These are phyloP conservation scores for Eospalax fontanierii DNA, from an alignment of 2,797 vertebrate genomes.

Conservation along the genomic window DNA sequence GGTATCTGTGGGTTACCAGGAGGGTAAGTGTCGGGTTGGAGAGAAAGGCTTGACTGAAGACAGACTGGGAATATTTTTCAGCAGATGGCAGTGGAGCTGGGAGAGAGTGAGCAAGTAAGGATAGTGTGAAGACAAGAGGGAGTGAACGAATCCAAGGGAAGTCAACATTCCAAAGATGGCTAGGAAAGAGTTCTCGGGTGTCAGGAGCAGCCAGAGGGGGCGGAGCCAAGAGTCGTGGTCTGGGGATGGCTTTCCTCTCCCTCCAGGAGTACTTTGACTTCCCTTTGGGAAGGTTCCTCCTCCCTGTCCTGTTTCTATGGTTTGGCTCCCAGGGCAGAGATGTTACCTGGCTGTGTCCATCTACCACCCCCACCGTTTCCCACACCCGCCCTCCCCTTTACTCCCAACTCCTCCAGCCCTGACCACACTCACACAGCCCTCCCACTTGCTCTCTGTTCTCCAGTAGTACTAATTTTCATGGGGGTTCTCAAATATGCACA, in stretches of 20 bases:
- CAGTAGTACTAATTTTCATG: not conserved
- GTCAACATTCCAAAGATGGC: not conserved
- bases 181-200: not conserved
- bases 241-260: not conserved
- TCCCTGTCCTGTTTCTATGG: not conserved
- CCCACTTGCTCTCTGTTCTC: not conserved
- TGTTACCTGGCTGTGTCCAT: not conserved
- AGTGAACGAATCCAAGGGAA: slow-evolving; percentile 35
- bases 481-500: not conserved
- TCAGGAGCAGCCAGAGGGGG: not conserved
- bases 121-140: slow-evolving; percentile 55
- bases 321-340: not conserved
- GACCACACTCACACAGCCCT: not conserved
- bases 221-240: not conserved
- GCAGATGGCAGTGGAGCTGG: slow-evolving; percentile 24
- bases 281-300: not conserved
- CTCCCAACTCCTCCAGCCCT: too few species aligned
- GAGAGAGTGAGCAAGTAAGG: slow-evolving; percentile 43
- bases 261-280: not conserved
- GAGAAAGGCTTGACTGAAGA: slow-evolving; percentile 46
- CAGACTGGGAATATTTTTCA: slow-evolving; percentile 22
- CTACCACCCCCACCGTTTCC: too few species aligned
- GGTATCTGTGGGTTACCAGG: not conserved
- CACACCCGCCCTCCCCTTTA: too few species aligned
- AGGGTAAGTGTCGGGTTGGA: not conserved